Percentiles rank a stretch among this genome's conserved stretches.
phyloP scores from a whole-genome alignment of 2,888 invertebrate genomes.

The Caenorhabditis sinica region DNA sequence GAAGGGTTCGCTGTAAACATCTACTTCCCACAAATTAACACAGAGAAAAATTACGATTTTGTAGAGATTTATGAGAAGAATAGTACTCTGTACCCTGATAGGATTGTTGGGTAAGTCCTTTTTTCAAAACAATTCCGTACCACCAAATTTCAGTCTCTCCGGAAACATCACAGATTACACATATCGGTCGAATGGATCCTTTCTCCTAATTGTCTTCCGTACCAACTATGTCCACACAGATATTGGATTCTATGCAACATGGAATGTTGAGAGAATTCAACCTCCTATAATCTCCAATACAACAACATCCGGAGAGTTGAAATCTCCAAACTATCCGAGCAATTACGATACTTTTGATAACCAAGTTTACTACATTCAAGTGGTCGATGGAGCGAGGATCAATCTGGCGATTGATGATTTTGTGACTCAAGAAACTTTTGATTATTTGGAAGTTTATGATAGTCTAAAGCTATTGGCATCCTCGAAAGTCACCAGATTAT shows the following conservation, averaged over 20 bases:
- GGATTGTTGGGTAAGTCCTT: slow-evolving; percentile 32
- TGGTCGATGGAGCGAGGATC: slow-evolving; percentile 18
- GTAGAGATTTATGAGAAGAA: slow-evolving; percentile 48
- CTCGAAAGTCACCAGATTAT: not conserved
- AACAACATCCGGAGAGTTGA: slow-evolving; percentile 89
- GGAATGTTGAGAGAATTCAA: slow-evolving; percentile 40
- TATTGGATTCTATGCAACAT: slow-evolving; percentile 88
- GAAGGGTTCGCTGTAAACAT: slow-evolving; percentile 27
- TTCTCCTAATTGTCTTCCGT: slow-evolving; percentile 38
- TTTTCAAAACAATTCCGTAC: too few relatives aligned
- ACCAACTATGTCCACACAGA: slow-evolving; percentile 87
- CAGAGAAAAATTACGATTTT: slow-evolving; percentile 38
- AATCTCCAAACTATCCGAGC: slow-evolving; percentile 94
- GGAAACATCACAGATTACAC: slow-evolving; percentile 39
- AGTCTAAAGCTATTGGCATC: slow-evolving; percentile 13
- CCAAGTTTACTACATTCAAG: slow-evolving; percentile 48
- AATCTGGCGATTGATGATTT: slow-evolving; percentile 51
- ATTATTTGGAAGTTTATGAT: slow-evolving; percentile 39
- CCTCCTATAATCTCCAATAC: slow-evolving; percentile 33
- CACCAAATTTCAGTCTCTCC: slow-evolving; percentile 8
- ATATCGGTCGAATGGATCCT: slow-evolving; percentile 24
- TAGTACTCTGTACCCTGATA: slow-evolving; percentile 18
- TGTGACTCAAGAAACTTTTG: slow-evolving; percentile 42
- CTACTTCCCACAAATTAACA: slow-evolving; percentile 38
- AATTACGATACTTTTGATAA: slow-evolving; percentile 86